Evolutionary conservation across 2,113 vertebrate species (phyloP).

Genomic region (Vicugna pacos): DNA sequence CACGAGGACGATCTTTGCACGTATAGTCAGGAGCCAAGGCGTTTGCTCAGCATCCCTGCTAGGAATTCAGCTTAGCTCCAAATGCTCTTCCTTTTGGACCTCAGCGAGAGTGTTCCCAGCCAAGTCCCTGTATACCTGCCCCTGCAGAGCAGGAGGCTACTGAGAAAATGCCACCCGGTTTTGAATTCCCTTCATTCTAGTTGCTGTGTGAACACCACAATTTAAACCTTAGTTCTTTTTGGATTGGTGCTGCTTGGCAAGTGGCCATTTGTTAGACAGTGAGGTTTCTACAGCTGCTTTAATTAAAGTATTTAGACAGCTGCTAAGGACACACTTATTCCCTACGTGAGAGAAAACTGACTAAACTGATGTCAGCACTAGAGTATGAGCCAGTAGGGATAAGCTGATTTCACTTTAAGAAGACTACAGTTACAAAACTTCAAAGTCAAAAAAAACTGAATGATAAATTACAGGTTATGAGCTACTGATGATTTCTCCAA

Average conservation of each 20-base stretch:
- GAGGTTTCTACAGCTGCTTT: conserved; percentile 41
- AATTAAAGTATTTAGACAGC: conserved; percentile 60
- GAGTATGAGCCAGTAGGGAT: not conserved
- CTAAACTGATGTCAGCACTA: not conserved
- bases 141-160: not conserved
- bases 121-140: not conserved
- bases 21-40: not conserved
- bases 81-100: not conserved
- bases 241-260: not conserved
- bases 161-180: not conserved
- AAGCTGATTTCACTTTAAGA: conserved; percentile 34
- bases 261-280: conserved; percentile 46
- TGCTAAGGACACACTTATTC: not conserved
- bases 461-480: not conserved
- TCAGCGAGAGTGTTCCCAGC: not conserved
- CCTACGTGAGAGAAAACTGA: conserved; percentile 40
- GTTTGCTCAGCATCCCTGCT: not conserved
- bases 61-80: not conserved
- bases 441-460: not conserved
- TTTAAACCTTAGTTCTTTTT: conserved; percentile 41
- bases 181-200: conserved; percentile 4
- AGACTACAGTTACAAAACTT: not conserved
- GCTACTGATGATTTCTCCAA: not conserved
- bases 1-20: not conserved
- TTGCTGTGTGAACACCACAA: not conserved